Evolutionary conservation across 2,113 vertebrate genomes (phyloP).

Genomic region (Eretmochelys imbricata): DNA sequence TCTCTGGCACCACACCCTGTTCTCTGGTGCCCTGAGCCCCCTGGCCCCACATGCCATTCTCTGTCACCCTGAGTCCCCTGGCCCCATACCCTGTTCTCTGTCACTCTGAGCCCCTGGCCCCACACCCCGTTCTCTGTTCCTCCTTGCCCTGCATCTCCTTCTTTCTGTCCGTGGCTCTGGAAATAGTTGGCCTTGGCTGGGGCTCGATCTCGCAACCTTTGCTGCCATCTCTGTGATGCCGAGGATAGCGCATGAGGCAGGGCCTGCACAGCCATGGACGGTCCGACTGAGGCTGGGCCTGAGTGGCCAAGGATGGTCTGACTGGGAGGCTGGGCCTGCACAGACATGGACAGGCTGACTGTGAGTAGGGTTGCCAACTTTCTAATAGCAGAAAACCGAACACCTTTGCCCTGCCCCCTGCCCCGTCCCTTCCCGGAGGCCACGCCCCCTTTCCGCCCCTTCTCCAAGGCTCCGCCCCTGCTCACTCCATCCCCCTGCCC

Average conservation of each 20-base stretch:
- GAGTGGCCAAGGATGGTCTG: too few relatives aligned
- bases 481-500: too few relatives aligned
- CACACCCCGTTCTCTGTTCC: neutral
- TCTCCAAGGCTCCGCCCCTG: too few relatives aligned
- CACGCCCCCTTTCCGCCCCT: too few relatives aligned
- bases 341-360: too few relatives aligned
- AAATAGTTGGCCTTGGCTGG: neutral
- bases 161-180: neutral
- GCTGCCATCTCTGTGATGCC: neutral
- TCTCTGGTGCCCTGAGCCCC: neutral
- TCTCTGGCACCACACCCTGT: neutral
- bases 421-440: too few relatives aligned
- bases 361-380: too few relatives aligned
- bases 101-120: fast-evolving
- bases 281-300: neutral
- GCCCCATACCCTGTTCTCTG: neutral
- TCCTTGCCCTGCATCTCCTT: neutral
- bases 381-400: too few relatives aligned
- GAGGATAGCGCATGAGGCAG: neutral
- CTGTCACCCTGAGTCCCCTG: too few relatives aligned
- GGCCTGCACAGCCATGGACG: neutral
- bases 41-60: too few relatives aligned
- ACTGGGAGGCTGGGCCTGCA: too few relatives aligned
- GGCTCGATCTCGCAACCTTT: neutral
- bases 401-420: too few relatives aligned